Evolutionary conservation across 2,888 invertebrate species (phyloP).

Genomic region (Onchidella celtica): DNA sequence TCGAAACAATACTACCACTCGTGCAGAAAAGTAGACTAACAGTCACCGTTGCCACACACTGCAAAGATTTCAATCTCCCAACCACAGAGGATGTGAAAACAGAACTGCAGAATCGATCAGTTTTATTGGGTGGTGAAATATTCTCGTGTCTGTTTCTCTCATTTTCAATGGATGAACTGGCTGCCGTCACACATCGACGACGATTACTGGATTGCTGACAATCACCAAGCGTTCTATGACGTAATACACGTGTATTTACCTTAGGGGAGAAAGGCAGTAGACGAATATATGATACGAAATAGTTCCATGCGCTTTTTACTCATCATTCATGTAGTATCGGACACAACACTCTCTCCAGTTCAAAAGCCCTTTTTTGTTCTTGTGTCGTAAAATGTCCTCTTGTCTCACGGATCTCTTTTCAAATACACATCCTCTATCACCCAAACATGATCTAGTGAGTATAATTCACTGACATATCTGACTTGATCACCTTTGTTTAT

Average conservation of each 20-base stretch:
- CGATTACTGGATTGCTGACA: background rate
- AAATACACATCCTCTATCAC: too few relatives aligned
- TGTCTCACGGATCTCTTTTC: too few relatives aligned
- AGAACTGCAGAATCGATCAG: background rate
- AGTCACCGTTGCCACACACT: background rate
- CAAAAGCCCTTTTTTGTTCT: too few relatives aligned
- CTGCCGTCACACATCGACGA: background rate
- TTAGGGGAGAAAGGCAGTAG: background rate
- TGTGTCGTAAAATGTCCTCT: too few relatives aligned
- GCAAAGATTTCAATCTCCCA: background rate
- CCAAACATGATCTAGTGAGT: too few relatives aligned
- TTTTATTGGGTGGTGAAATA: background rate
- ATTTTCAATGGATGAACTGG: background rate
- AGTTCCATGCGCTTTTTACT: too few relatives aligned
- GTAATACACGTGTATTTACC: background rate
- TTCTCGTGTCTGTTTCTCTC: background rate
- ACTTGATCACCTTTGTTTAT: too few relatives aligned
- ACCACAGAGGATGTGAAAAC: background rate
- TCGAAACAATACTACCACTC: too few relatives aligned
- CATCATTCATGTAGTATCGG: too few relatives aligned
- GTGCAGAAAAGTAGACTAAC: background rate
- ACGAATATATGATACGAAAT: background rate
- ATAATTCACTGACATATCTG: too few relatives aligned
- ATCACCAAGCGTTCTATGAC: background rate
- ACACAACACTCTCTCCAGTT: too few relatives aligned